These are phyloP conservation scores for Pyrocephalus nanus DNA, from an alignment of 2,797 vertebrate species.

Conservation along the genomic window DNA sequence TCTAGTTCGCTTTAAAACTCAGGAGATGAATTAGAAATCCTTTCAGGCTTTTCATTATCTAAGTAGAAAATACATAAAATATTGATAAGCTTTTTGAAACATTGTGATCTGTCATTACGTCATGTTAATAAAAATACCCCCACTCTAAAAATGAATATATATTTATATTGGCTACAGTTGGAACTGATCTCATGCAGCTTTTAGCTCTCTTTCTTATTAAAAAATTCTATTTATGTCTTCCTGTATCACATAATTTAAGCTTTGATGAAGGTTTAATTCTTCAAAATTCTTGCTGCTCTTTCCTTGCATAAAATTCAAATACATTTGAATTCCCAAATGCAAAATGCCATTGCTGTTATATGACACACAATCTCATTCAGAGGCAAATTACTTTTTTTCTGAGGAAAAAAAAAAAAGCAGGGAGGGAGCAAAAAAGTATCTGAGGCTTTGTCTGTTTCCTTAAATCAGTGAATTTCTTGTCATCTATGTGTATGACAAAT, in stretches of 20 bases:
- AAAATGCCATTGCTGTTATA: neutral
- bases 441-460: neutral
- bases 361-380: neutral
- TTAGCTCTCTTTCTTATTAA: neutral
- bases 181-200: neutral
- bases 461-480: neutral
- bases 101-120: neutral
- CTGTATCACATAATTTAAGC: neutral
- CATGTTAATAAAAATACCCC: accelerated
- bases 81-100: neutral
- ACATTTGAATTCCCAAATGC: neutral
- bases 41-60: neutral
- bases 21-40: neutral
- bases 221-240: neutral
- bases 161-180: neutral
- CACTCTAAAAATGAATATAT: neutral
- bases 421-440: neutral
- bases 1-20: neutral
- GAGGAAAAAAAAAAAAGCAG: neutral
- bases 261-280: neutral
- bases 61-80: neutral
- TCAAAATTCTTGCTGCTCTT: neutral
- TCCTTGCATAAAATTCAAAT: neutral
- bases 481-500: neutral
- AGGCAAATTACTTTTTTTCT: neutral